Percentiles rank a stretch among this genome's conserved stretches.
Evolutionary conservation across 2,113 vertebrate species (phyloP).

Genomic region (Cephalopholis sonnerati): DNA sequence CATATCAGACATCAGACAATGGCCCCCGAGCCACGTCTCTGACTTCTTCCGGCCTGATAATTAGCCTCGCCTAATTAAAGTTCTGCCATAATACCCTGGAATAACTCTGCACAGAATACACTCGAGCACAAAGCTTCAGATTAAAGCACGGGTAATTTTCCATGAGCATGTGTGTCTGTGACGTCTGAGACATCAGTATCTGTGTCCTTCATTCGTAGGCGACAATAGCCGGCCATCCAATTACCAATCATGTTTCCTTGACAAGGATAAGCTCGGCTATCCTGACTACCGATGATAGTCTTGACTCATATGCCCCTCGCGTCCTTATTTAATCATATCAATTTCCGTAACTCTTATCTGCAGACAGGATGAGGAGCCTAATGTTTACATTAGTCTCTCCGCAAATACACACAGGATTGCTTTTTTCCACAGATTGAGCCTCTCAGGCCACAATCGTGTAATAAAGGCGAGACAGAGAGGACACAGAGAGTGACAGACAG

Average conservation of each 20-base stretch:
- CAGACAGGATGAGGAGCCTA: slow-evolving; percentile 44
- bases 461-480: slow-evolving; percentile 16
- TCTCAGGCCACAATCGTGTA: slow-evolving; percentile 23
- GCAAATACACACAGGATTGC: slow-evolving; percentile 21
- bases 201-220: slow-evolving; percentile 43
- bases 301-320: slow-evolving; percentile 41
- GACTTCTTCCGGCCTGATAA: slow-evolving; percentile 49
- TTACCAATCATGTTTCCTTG: slow-evolving; percentile 36
- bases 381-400: slow-evolving; percentile 63
- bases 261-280: slow-evolving; percentile 28
- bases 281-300: slow-evolving; percentile 1
- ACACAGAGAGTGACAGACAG: not conserved
- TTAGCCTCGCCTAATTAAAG: slow-evolving; percentile 62
- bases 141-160: slow-evolving; percentile 31
- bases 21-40: slow-evolving; percentile 13
- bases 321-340: slow-evolving; percentile 57
- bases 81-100: slow-evolving; percentile 25
- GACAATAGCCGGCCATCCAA: slow-evolving; percentile 35
- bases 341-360: slow-evolving; percentile 50
- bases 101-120: slow-evolving; percentile 31
- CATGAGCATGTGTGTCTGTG: slow-evolving; percentile 16
- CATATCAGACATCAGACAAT: slow-evolving; percentile 22
- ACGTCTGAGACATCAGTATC: slow-evolving; percentile 33
- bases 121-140: slow-evolving; percentile 38
- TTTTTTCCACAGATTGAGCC: slow-evolving; percentile 56